Evolutionary conservation across 2,888 invertebrate species (phyloP), one percentile per base, ranked within the genome.

Genomic region (Muschampia plurimacula): DNA sequence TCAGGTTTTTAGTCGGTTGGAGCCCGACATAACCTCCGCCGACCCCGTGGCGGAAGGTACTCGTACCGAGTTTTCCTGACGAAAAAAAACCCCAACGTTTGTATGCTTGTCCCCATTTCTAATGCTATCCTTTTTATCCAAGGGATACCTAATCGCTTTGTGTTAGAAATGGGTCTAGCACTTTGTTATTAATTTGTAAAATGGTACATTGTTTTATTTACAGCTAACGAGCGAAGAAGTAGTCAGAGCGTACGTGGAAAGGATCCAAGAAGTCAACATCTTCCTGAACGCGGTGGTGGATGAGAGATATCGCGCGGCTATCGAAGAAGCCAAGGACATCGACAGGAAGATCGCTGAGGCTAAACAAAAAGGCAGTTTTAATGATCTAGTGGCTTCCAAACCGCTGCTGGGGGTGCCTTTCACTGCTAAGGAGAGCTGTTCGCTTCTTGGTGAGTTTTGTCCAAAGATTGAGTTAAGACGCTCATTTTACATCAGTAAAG

Each of bases 331-430:
- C 0, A 86, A 87, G 63, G 85, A 85, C 7, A 94, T 95, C 0
- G 97, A 97, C 86, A 79, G 84, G 28, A 74, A 73, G 71, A 81
- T 92, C 0, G 77, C 74, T 2, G 87, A 84, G 4, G 87, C 90
- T 0, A 84, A 81, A 68, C 76, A 64, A 60, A 82, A 76, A 52
- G 89, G 87, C 0, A 79, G 83, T 2, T 81, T 93, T 5, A 89
- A 92, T 0, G 86, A 91, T 60, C 82, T 96, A 64, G 85, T 92
- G 0, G 84, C 83, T 2, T 90, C 94, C 22, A 95, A 95, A 76
- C 98, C 98, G 0, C 89, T 98, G 69, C 90, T 98, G 1, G 98
- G 98, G 0, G 95, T 98, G 22, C 98, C 98, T 0, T 95, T 97
- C 62, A 97, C 97, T 2, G 96, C 97, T 0, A 98, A 98, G 84